Conservation (phyloP, 1,140 invertebrate species). For the Akabosia matsudoensis region DNA sequence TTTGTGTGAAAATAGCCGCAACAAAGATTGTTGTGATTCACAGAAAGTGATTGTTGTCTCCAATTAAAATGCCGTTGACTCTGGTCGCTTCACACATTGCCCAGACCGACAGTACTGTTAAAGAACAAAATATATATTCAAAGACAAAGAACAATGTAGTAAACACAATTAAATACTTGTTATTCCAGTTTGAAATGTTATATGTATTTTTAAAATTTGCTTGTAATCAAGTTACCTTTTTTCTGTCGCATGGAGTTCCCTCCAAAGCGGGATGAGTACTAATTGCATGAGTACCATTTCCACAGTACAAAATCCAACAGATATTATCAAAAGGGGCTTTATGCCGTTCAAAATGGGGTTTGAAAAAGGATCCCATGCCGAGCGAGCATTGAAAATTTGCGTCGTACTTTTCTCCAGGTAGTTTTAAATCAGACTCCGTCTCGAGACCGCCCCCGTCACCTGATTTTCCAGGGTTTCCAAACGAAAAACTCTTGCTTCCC, state of each 20-base stretch:
- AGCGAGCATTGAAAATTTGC: slow-evolving; percentile 36
- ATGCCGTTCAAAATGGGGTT: slow-evolving; percentile 31
- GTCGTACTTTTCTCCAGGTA: slow-evolving; percentile 45
- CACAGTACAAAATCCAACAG: slow-evolving; percentile 42
- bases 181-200: not conserved
- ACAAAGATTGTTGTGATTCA: too few relatives aligned
- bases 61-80: not conserved
- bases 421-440: slow-evolving; percentile 3
- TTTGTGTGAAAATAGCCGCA: too few relatives aligned
- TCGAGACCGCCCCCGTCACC: not conserved
- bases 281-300: slow-evolving; percentile 42
- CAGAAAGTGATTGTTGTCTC: too few relatives aligned
- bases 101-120: slow-evolving; percentile 32
- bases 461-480: not conserved
- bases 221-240: too few relatives aligned
- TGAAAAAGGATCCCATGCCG: slow-evolving; percentile 32
- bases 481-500: slow-evolving; percentile 27
- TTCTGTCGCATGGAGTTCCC: slow-evolving; percentile 39
- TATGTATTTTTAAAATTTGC: too few relatives aligned
- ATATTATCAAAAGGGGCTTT: slow-evolving; percentile 42
- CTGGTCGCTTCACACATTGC: slow-evolving; percentile 32
- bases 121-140: slow-evolving; percentile 6
- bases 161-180: not conserved
- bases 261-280: slow-evolving; percentile 41
- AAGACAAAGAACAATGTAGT: slow-evolving; percentile 13